A percentile compares a stretch with the other conserved stretches of the same genome.
phyloP scores from a whole-genome alignment of 2,797 vertebrate genomes.

The Liparis tanakae region DNA sequence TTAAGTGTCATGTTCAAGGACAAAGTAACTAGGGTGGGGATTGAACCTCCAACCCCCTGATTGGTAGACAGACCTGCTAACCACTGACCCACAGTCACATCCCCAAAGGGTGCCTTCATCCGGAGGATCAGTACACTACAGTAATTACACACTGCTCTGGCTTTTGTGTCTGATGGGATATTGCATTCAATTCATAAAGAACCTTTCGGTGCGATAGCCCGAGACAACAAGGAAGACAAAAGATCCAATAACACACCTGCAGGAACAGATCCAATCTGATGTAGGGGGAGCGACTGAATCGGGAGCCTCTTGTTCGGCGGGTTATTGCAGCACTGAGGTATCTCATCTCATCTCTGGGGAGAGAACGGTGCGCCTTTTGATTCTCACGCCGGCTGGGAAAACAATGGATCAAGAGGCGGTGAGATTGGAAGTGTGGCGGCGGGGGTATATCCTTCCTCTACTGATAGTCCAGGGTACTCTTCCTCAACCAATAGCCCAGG shows the following conservation, averaged over 20 bases:
- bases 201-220: slow-evolving; percentile 30
- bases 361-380: slow-evolving; percentile 40
- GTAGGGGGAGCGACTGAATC: slow-evolving; percentile 35
- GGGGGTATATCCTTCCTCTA: slow-evolving; percentile 15
- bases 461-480: not conserved
- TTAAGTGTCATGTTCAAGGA: no score
- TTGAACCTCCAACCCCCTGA: no score
- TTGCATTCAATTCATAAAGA: slow-evolving; percentile 55
- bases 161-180: slow-evolving; percentile 56
- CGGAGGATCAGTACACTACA: slow-evolving; percentile 35
- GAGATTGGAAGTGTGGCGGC: slow-evolving; percentile 21
- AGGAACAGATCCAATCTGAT: slow-evolving; percentile 63
- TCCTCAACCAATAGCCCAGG: not conserved
- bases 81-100: no score
- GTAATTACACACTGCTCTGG: slow-evolving; percentile 43
- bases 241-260: slow-evolving; percentile 54
- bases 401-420: slow-evolving; percentile 54
- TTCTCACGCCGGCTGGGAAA: slow-evolving; percentile 38
- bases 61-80: no score
- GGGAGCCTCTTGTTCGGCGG: slow-evolving; percentile 41
- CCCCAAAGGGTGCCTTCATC: not conserved
- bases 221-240: slow-evolving; percentile 62
- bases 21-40: no score
- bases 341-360: slow-evolving; percentile 59
- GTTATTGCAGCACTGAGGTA: slow-evolving; percentile 44